Conservation (phyloP, 53 echinoderm and acorn worm species). For the Echinarachnius parma region DNA sequence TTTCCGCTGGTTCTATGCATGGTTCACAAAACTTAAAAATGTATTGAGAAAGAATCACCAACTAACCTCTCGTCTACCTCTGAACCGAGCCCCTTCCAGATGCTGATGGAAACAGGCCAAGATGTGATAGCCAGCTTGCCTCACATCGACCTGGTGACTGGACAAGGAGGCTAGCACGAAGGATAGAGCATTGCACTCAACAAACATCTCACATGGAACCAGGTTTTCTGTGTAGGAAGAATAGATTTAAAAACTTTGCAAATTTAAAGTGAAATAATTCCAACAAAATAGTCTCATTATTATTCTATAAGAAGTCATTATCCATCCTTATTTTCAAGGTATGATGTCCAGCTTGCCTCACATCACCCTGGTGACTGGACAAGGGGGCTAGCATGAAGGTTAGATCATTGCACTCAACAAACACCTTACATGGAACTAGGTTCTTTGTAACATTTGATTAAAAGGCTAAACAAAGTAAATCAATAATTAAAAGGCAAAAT, state of each 20-base stretch:
- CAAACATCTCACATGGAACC: conserved; percentile 73
- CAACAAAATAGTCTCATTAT: no score
- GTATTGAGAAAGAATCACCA: no score
- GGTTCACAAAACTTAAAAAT: no score
- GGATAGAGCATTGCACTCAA: conserved; percentile 61
- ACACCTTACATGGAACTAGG: conserved; percentile 71
- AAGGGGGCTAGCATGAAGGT: conserved; percentile 59
- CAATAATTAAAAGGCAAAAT: no score
- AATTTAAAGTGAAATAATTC: no score
- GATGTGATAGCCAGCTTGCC: conserved; percentile 69
- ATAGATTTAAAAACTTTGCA: no score
- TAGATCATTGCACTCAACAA: conserved; percentile 67
- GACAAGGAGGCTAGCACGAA: conserved; percentile 65
- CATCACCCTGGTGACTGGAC: conserved; percentile 62
- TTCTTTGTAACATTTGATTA: conserved; percentile 41
- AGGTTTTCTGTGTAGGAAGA: conserved; percentile 52
- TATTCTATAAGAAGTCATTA: no score
- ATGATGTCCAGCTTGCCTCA: conserved; percentile 71
- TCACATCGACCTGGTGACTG: conserved; percentile 63
- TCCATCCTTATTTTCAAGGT: no score
- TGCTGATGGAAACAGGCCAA: conserved; percentile 58
- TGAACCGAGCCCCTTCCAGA: conserved; percentile 73
- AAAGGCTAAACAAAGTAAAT: no score
- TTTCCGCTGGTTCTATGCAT: no score
- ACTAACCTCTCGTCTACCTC: conserved; percentile 83